phyloP scores from a whole-genome alignment of 2,888 invertebrate species.

The Entomobrya multifasciata region DNA sequence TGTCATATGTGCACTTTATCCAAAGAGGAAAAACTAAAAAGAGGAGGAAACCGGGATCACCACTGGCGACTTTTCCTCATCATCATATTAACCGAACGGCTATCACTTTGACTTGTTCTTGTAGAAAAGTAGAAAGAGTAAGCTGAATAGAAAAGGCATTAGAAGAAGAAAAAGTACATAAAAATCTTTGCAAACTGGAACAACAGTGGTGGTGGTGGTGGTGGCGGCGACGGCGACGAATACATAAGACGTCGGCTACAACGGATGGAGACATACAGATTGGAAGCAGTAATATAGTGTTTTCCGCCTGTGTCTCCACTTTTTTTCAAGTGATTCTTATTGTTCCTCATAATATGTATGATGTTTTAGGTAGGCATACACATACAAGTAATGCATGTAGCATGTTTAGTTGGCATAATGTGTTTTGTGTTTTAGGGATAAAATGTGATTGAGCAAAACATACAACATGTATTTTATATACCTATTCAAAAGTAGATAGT shows the following conservation, averaged over 20 bases:
- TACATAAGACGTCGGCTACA: constrained; percentile 66
- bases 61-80: constrained; percentile 67
- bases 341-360: constrained; percentile 56
- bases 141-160: background rate
- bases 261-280: constrained; percentile 75
- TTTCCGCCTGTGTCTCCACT: constrained; percentile 69
- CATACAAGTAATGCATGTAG: constrained; percentile 39
- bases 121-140: constrained; percentile 13
- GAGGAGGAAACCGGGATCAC: constrained; percentile 64
- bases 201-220: constrained; percentile 33
- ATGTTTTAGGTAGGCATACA: constrained; percentile 44
- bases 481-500: background rate
- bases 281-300: constrained; percentile 71
- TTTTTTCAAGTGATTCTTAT: constrained; percentile 67
- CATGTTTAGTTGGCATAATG: too few species aligned
- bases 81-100: constrained; percentile 38
- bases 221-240: constrained; percentile 62
- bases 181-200: constrained; percentile 64
- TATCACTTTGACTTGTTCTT: constrained; percentile 14
- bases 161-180: constrained; percentile 54
- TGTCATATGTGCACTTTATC: constrained; percentile 49
- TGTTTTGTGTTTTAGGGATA: too few species aligned
- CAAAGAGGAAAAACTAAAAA: constrained; percentile 42
- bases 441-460: too few species aligned
- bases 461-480: too few species aligned